These are phyloP conservation scores for Elephantulus edwardii DNA, from an alignment of 2,113 vertebrate species.

Conservation along the genomic window DNA sequence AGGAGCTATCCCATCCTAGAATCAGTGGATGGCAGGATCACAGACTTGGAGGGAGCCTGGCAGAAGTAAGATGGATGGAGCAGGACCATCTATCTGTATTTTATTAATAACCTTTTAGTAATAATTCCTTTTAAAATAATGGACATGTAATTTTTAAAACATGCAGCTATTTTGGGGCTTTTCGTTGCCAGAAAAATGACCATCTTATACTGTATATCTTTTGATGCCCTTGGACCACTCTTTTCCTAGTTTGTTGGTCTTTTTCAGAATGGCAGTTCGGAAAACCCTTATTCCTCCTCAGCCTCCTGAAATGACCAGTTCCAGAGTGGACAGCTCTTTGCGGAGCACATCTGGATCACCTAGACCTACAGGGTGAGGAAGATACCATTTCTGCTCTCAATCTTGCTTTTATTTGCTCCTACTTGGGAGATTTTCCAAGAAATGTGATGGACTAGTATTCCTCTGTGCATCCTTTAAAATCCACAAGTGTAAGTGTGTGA, in stretches of 20 bases:
- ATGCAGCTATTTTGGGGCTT: not conserved
- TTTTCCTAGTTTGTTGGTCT: slow-evolving; percentile 58
- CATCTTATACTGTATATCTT: not conserved
- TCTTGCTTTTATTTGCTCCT: not conserved
- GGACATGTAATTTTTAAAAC: not conserved
- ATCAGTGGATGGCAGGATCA: not conserved
- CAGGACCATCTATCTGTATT: not conserved
- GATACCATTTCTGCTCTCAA: not conserved
- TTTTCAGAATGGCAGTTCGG: slow-evolving; percentile 91
- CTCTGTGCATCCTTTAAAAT: not conserved
- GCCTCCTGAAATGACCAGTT: slow-evolving; percentile 87
- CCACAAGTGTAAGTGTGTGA: not conserved
- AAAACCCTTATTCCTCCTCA: slow-evolving; percentile 96
- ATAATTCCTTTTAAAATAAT: not conserved
- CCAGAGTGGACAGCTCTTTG: slow-evolving; percentile 89
- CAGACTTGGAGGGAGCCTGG: not conserved
- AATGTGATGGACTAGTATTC: not conserved
- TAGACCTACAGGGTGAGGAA: slow-evolving; percentile 94
- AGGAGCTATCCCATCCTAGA: not conserved
- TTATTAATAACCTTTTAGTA: slow-evolving; percentile 9
- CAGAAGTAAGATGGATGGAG: not conserved
- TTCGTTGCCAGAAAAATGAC: not conserved
- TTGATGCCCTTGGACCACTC: not conserved
- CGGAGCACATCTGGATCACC: slow-evolving; percentile 93
- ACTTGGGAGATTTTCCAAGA: not conserved